Conservation (phyloP, 2,797 vertebrate species). For the Malacoraja senta region DNA sequence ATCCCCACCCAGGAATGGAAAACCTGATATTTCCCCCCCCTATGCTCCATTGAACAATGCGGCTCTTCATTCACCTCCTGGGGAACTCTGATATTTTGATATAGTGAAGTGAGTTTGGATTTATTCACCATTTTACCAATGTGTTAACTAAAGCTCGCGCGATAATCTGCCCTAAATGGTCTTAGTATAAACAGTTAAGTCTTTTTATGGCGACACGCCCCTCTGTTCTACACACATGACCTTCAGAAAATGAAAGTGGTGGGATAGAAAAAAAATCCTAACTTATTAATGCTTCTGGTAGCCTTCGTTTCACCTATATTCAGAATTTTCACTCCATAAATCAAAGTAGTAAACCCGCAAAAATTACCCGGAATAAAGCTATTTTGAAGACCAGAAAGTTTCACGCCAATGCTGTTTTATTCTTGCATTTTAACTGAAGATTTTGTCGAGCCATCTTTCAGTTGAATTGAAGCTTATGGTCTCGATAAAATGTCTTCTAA, state of each 20-base stretch:
- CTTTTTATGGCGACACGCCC: not conserved
- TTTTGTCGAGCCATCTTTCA: not conserved
- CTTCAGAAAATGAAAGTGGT: not conserved
- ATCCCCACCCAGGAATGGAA: not conserved
- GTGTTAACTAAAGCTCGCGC: not conserved
- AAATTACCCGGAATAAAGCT: not conserved
- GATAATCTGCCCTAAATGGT: not conserved
- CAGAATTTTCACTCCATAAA: conserved; percentile 21
- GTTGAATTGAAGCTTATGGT: not conserved
- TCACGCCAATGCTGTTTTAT: not conserved
- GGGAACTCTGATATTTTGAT: not conserved
- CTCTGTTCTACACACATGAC: not conserved
- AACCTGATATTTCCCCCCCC: not conserved
- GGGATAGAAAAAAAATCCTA: not conserved
- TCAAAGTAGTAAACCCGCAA: not conserved
- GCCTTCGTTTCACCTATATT: not conserved
- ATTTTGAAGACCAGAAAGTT: not conserved
- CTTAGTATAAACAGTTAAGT: not conserved
- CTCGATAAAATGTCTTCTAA: not conserved
- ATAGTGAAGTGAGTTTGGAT: not conserved
- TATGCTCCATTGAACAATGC: not conserved
- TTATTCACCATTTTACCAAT: not conserved
- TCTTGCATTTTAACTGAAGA: not conserved
- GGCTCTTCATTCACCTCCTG: not conserved
- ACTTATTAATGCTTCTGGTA: not conserved